Evolutionary conservation across 2,113 vertebrate species (phyloP).

Genomic region (Ophiodon elongatus): DNA sequence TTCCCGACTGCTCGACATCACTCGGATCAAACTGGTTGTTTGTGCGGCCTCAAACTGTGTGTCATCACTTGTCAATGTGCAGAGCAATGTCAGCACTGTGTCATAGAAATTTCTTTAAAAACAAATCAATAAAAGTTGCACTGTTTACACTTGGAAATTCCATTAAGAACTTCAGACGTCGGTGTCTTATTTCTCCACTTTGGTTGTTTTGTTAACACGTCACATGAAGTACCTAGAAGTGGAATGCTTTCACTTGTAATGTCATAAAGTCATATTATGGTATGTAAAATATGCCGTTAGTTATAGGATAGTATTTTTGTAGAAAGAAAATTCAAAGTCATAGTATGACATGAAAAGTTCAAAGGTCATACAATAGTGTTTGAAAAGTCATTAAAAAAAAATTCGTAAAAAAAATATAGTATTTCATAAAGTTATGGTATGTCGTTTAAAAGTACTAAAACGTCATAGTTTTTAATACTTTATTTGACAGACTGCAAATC

Average conservation of each 20-base stretch:
- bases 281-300: too few species aligned
- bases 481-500: too few species aligned
- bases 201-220: background rate
- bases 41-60: background rate
- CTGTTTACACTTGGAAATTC: conserved; percentile 75
- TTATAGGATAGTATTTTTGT: too few species aligned
- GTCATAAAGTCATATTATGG: background rate
- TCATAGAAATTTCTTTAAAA: conserved; percentile 58
- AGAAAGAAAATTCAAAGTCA: too few species aligned
- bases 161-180: background rate
- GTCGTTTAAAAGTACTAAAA: too few species aligned
- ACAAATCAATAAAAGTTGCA: conserved; percentile 80
- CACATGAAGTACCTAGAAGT: background rate
- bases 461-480: too few species aligned
- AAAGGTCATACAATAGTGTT: too few species aligned
- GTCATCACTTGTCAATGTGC: conserved; percentile 45
- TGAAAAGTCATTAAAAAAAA: too few species aligned
- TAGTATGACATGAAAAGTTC: too few species aligned
- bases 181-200: conserved; percentile 22
- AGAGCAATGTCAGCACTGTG: conserved; percentile 59
- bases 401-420: too few species aligned
- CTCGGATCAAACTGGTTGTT: conserved; percentile 9
- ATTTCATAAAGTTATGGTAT: too few species aligned
- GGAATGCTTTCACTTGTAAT: too few species aligned
- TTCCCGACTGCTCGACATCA: conserved; percentile 13